Evolutionary conservation across 2,113 vertebrate genomes (phyloP), one percentile per base, ranked within the genome.

Genomic region (Abramis brama): DNA sequence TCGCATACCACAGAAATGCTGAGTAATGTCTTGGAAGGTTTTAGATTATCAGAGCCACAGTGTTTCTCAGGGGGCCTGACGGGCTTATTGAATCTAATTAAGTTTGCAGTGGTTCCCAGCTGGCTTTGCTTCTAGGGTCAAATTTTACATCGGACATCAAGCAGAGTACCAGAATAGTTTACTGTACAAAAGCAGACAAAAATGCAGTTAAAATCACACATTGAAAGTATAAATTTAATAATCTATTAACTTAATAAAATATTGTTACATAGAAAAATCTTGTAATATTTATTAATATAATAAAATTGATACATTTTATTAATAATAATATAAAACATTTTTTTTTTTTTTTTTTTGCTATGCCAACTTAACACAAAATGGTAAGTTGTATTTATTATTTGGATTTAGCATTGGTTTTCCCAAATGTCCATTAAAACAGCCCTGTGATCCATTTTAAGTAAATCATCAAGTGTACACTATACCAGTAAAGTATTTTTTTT

Each of bases 21-120:
- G 19, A 57, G 55, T 57, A 57, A 57, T 57, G 19, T 8, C 19
- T 79, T 55, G 30, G 57, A 79, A 79, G 30, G 77, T 25, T 79
- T 79, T 59, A 79, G 23, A 60, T 79, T 17, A 12, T 77, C 27
- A 76, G 19, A 76, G 39, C 75, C 75, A 30, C 27, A 77, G 15
- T 6, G 7, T 21, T 77, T 77, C 75, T 33, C 45, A 33, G 47
- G 75, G 74, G 27, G 71, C 15, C 68, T 39, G 33, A 39, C 10
- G 9, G 33, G 17, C 2, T 21, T 57, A 19, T 64, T 25, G 11
- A 64, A 25, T 27, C 2, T n/a, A 21, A 21, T 57, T 21, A 57
- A 57, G 19, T 21, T 57, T 57, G 55, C 55, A 57, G 55, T 21
- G 55, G 19, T 57, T 57, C 55, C 55, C 55, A 57, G 21, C 55